A percentile compares a stretch with the other conserved stretches of the same genome.
Evolutionary conservation across 23 tunicate genomes (phyloP).

Genomic region (Oikopleura albicans): DNA sequence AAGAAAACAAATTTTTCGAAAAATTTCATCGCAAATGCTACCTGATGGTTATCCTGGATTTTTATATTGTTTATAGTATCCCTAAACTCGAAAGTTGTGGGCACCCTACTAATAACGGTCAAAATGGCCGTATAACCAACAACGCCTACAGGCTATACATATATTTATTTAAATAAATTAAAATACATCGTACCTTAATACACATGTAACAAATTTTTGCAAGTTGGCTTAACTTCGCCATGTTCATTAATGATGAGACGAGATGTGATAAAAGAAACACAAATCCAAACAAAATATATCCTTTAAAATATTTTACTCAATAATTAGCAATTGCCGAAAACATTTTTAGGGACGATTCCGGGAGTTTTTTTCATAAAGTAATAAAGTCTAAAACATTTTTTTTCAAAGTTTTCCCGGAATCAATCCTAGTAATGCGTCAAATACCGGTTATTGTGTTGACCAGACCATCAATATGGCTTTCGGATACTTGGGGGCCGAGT

Average conservation of each 20-base stretch:
- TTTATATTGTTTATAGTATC: too few species aligned
- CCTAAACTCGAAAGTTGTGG: too few species aligned
- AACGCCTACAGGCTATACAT: too few species aligned
- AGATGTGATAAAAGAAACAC: background rate
- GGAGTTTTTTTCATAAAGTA: too few species aligned
- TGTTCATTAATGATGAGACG: background rate
- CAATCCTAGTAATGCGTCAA: background rate
- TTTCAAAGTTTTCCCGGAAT: background rate
- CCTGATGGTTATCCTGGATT: background rate
- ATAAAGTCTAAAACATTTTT: background rate
- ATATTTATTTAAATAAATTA: too few species aligned
- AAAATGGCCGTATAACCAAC: too few species aligned
- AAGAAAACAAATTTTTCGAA: too few species aligned
- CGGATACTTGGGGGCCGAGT: too few species aligned
- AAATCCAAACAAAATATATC: background rate
- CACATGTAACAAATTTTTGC: slow-evolving; percentile 7
- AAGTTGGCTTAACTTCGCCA: background rate
- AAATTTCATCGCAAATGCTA: too few species aligned
- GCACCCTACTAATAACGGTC: too few species aligned
- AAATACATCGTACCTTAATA: background rate
- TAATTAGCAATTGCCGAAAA: too few species aligned
- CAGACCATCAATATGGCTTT: background rate
- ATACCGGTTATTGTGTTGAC: background rate
- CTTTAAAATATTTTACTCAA: background rate
- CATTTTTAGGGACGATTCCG: too few species aligned